phyloP scores from a whole-genome alignment of 2,888 invertebrate genomes.

The Bellardia pandia region DNA sequence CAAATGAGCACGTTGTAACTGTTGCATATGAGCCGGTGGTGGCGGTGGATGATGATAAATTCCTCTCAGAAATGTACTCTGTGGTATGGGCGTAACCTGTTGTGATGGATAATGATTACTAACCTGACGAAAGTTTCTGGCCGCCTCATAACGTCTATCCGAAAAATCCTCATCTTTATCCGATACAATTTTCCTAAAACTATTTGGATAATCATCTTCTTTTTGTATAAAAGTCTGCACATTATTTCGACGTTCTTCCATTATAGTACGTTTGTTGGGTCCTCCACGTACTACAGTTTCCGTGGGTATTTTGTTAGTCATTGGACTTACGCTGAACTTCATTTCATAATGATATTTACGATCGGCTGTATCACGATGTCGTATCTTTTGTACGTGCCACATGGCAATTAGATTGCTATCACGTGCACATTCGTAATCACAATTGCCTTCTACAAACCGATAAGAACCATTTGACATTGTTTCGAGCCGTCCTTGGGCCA shows the following conservation, averaged over 20 bases:
- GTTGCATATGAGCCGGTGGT: conserved; percentile 29
- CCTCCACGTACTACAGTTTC: conserved; percentile 63
- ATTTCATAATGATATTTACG: conserved; percentile 87
- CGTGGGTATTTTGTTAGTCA: conserved; percentile 50
- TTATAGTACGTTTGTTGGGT: conserved; percentile 65
- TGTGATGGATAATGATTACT: conserved; percentile 53
- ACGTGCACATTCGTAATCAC: conserved; percentile 75
- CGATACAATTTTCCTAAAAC: conserved; percentile 77
- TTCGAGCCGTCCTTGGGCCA: conserved; percentile 88
- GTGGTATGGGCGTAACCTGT: conserved; percentile 74
- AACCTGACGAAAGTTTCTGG: conserved; percentile 72
- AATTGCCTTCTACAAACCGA: conserved; percentile 85
- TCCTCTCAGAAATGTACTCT: conserved; percentile 78
- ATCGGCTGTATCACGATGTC: conserved; percentile 86
- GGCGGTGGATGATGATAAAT: conserved; percentile 76
- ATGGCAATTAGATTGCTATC: conserved; percentile 86
- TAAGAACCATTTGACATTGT: conserved; percentile 84
- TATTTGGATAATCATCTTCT: conserved; percentile 84
- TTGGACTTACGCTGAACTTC: conserved; percentile 87
- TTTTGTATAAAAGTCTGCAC: conserved; percentile 87
- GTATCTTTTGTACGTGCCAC: conserved; percentile 89
- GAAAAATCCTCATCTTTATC: conserved; percentile 74
- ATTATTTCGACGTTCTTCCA: conserved; percentile 58
- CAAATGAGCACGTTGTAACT: conserved; percentile 16
- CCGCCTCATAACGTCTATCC: conserved; percentile 76